Evolutionary conservation across 1,140 invertebrate species (phyloP).

Genomic region (Drosophila sulfurigaster): DNA sequence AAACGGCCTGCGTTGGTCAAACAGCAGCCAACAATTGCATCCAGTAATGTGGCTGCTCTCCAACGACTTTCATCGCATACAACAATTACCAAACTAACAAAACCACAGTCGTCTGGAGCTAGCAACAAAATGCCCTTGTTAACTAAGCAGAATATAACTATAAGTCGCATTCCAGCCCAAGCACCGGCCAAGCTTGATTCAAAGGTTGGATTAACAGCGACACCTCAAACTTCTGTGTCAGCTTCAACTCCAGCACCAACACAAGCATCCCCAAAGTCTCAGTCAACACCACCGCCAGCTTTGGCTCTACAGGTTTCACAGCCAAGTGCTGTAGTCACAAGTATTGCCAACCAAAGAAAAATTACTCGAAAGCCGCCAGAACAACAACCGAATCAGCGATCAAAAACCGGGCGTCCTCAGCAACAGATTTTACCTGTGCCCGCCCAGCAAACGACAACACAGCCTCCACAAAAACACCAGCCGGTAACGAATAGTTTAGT

Average conservation of each 20-base stretch:
- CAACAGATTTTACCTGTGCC: slow-evolving; percentile 50
- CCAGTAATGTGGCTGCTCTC: slow-evolving; percentile 56
- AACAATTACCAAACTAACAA: slow-evolving; percentile 67
- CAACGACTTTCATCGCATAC: slow-evolving; percentile 73
- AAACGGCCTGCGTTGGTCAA: slow-evolving; percentile 53
- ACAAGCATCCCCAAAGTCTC: slow-evolving; percentile 27
- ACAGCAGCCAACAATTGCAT: slow-evolving; percentile 19
- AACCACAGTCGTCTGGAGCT: slow-evolving; percentile 29
- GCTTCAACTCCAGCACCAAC: slow-evolving; percentile 18
- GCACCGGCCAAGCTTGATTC: slow-evolving; percentile 38
- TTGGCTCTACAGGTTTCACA: slow-evolving; percentile 21
- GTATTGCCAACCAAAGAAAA: slow-evolving; percentile 37
- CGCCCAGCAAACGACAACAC: background rate
- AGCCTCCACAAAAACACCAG: slow-evolving; percentile 23
- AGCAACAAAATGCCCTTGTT: slow-evolving; percentile 64
- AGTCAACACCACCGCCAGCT: slow-evolving; percentile 31
- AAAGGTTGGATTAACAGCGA: slow-evolving; percentile 17
- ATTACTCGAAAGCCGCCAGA: slow-evolving; percentile 33
- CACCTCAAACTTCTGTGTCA: slow-evolving; percentile 3
- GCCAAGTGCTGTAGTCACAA: background rate
- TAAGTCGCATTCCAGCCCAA: slow-evolving; percentile 64
- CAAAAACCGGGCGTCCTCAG: slow-evolving; percentile 23
- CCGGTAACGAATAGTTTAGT: slow-evolving; percentile 6
- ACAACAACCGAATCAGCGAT: slow-evolving; percentile 10
- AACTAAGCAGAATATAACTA: slow-evolving; percentile 79